Evolutionary conservation across 2,888 invertebrate species (phyloP).

Genomic region (Cheiracanthium punctorium): DNA sequence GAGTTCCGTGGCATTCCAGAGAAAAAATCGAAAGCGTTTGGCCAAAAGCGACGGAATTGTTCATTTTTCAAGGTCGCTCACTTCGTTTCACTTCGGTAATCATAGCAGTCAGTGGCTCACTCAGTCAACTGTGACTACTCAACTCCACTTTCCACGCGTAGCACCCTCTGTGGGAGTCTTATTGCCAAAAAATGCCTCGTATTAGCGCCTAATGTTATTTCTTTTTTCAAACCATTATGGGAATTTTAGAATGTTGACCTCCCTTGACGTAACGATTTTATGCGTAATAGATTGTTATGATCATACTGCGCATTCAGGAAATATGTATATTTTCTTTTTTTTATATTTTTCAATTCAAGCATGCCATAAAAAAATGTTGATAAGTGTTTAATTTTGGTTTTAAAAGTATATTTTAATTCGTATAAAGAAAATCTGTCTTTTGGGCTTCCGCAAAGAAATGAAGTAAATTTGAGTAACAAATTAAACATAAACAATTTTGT

Average conservation of each 20-base stretch:
- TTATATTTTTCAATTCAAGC: too few species aligned
- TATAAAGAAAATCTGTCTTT: too few species aligned
- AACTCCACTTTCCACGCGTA: constrained; percentile 22
- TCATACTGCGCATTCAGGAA: too few species aligned
- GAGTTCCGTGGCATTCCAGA: not conserved
- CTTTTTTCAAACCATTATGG: not conserved
- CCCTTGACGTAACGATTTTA: not conserved
- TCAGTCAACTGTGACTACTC: constrained; percentile 61
- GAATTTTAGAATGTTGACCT: not conserved
- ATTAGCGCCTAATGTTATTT: not conserved
- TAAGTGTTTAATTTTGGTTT: too few species aligned
- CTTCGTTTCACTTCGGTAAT: constrained; percentile 61
- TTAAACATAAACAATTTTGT: too few species aligned
- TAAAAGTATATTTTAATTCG: too few species aligned
- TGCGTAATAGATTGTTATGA: not conserved
- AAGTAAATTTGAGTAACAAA: too few species aligned
- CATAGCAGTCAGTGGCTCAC: constrained; percentile 69
- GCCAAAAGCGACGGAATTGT: constrained; percentile 43
- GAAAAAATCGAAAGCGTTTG: constrained; percentile 47
- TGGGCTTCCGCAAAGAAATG: too few species aligned
- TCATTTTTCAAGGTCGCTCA: constrained; percentile 63
- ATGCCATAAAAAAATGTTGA: too few species aligned
- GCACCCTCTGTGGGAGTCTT: constrained; percentile 4
- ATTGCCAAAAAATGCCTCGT: not conserved
- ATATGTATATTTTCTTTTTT: too few species aligned